Percentiles rank a stretch among this genome's conserved stretches.
These are phyloP conservation scores for Mesorhabditis sp. DNA, from an alignment of 2,888 invertebrate genomes.

Conservation along the genomic window DNA sequence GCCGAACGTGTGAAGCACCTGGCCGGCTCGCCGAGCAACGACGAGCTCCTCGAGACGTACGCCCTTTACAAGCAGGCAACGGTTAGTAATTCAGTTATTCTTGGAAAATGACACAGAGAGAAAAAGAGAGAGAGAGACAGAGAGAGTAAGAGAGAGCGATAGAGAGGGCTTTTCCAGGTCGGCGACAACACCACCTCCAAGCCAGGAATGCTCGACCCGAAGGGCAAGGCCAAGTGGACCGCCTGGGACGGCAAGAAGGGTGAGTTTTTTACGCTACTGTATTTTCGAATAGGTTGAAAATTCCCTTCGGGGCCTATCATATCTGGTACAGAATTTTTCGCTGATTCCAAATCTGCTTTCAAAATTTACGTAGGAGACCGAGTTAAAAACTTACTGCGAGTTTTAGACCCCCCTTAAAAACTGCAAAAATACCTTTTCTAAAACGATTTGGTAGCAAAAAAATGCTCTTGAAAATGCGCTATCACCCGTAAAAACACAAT, in stretches of 20 bases:
- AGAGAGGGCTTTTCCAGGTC: neutral
- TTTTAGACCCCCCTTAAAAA: too few species aligned
- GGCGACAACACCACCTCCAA: constrained; percentile 8
- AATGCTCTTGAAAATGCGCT: too few species aligned
- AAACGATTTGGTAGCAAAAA: too few species aligned
- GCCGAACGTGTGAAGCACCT: constrained; percentile 45
- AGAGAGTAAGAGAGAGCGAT: neutral
- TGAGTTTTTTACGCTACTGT: neutral
- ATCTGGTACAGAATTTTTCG: too few species aligned
- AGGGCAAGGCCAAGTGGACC: constrained; percentile 9
- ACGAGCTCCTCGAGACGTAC: constrained; percentile 56
- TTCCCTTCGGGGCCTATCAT: too few species aligned
- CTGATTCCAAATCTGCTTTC: too few species aligned
- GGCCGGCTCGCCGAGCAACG: constrained; percentile 78
- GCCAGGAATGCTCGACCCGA: constrained; percentile 8
- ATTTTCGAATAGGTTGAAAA: neutral
- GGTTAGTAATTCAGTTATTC: constrained; percentile 8
- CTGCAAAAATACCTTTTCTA: too few species aligned
- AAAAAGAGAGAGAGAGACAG: constrained; percentile 22
- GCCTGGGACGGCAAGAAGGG: constrained; percentile 7
- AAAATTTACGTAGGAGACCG: too few species aligned
- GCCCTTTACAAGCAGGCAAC: constrained; percentile 42
- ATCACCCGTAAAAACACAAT: neutral
- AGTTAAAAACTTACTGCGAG: neutral
- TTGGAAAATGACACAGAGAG: too few species aligned